These are phyloP conservation scores for Rattus rattus DNA, from an alignment of 2,113 vertebrate genomes.

Conservation along the genomic window DNA sequence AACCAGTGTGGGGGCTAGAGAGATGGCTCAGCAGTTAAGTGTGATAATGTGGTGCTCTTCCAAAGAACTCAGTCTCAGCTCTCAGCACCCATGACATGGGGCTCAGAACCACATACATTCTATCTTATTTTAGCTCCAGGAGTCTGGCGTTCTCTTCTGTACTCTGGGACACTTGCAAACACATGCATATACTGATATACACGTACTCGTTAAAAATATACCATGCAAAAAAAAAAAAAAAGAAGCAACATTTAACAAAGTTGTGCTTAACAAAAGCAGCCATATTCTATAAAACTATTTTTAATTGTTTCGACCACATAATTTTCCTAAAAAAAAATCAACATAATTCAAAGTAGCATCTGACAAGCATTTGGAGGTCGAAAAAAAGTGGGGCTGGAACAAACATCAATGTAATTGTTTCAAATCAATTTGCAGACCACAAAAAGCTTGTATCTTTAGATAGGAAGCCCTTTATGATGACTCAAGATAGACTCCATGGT, in stretches of 20 bases:
- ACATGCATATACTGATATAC: background rate
- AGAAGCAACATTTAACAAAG: conserved; percentile 8
- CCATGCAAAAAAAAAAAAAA: background rate
- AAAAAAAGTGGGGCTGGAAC: background rate
- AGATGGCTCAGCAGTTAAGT: background rate
- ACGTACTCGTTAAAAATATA: background rate
- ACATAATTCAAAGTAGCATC: background rate
- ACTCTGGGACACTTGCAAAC: background rate
- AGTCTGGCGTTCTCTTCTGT: background rate
- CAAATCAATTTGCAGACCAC: background rate
- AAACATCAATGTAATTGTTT: background rate
- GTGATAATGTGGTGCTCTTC: background rate
- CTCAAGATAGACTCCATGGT: background rate
- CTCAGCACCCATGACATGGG: background rate
- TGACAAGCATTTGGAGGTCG: background rate
- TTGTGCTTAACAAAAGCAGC: background rate
- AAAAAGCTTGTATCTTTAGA: background rate
- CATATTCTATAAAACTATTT: background rate
- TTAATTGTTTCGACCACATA: background rate
- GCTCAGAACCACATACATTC: background rate
- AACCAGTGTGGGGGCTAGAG: background rate
- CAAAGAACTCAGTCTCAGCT: background rate
- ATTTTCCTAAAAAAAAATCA: background rate
- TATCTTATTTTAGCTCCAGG: background rate
- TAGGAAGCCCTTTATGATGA: background rate